phyloP scores from a whole-genome alignment of 2,113 vertebrate species.

The Corythaeola cristata region DNA sequence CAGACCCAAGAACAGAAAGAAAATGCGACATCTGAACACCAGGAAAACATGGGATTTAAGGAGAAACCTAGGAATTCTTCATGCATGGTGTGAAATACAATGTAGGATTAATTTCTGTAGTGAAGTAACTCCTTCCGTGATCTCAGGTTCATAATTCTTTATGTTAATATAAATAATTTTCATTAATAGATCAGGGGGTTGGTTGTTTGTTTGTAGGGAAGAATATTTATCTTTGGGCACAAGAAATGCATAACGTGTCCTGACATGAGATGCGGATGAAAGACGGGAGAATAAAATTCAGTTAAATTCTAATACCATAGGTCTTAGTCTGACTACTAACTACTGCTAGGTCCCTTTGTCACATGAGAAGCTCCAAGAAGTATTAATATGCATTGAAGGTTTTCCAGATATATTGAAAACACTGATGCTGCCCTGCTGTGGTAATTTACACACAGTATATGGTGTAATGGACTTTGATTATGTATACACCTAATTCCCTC shows the following conservation, averaged over 20 bases:
- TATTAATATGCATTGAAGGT: not conserved
- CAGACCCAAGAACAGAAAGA: not conserved
- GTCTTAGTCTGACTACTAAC: not conserved
- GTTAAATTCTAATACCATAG: not conserved
- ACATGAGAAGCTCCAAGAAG: not conserved
- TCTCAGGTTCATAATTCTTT: not conserved
- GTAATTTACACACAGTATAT: constrained; percentile 29
- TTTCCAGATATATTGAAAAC: not conserved
- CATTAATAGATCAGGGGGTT: not conserved
- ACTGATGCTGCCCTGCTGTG: constrained; percentile 9
- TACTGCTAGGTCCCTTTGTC: not conserved
- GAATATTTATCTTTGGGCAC: not conserved
- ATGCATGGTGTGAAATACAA: not conserved
- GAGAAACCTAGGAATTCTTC: not conserved
- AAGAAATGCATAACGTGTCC: not conserved
- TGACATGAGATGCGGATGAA: not conserved
- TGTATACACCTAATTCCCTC: constrained; percentile 43
- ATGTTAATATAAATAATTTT: not conserved
- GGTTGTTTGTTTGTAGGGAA: not conserved
- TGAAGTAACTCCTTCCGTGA: not conserved
- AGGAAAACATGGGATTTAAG: not conserved
- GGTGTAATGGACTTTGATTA: constrained; percentile 50
- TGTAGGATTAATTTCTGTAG: not conserved
- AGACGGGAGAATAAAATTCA: not conserved
- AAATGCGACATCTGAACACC: not conserved